Base-by-base conservation (phyloP, 2,797 vertebrate species). In the Rhinoraja longicauda region DNA sequence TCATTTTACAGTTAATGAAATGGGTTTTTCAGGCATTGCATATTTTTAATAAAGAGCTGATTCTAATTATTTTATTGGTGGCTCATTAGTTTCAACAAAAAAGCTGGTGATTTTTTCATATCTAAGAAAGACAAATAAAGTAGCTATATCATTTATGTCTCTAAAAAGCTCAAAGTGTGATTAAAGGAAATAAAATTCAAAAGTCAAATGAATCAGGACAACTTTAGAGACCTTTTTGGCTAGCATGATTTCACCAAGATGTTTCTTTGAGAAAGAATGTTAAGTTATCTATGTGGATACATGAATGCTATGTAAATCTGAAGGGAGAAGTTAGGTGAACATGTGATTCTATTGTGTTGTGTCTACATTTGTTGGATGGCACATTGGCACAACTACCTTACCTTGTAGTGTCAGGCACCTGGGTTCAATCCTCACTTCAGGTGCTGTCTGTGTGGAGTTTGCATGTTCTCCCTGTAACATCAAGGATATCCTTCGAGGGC, bases 1-100 rank as follows among this genome's bases (percentile, higher is more conserved):
- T 62, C 15, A 59, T 15, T 53, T 13, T 32, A 13, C 82, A 86
- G 79, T 32, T 32, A 86, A 64, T 86, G 57, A 86, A 86, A 86
- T 17, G 59, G 57, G 62, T 32, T 64, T 86, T 29, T 17, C 29
- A 86, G 82, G 0, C 29, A 86, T n/a, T 62, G 15, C 26, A 62
- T 32, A 84, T 84, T 17, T 84, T n/a, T n/a, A 12, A n/a, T 29
- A 17, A 17, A 59, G 29, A 26, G 57, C 15, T 3, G 3, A 62
- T 62, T 62, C 57, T n/a, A 12, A 32, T 86, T 84, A 84, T 84
- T n/a, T 84, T 29, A 59, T 82, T 57, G 26, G 79, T 82, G 53
- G 53, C 79, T 84, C 81, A 84, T n/a, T 59, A 84, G 62, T 13
- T 59, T 84, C 36, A 84, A 59, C 57, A 59, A 84, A 84, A 84